Evolutionary conservation across 1,140 invertebrate genomes (phyloP), one percentile per base, ranked within the genome.

Genomic region (Chrysopa pallens): DNA sequence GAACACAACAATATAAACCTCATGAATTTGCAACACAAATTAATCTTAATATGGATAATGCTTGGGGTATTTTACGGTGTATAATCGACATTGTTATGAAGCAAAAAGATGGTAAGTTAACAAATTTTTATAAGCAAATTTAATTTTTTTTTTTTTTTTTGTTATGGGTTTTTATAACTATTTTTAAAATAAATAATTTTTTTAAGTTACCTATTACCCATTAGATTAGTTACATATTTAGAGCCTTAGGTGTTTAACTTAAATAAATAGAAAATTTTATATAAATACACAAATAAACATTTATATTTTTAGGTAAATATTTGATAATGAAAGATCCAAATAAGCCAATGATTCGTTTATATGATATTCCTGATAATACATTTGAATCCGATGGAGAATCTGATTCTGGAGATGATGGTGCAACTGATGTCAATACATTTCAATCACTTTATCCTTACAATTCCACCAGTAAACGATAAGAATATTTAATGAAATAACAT

Each of bases 271-370:
- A 6, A 27, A 33, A 11, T 41, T 4, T 11, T 12, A 23, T 3
- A n/a, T 3, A 13, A 13, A 11, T 14, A 39, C n/a, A n/a, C 6
- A 5, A 12, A 39, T 36, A 36, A 35, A 23, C 5, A 5, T 12
- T 33, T 33, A 6, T 40, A 27, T 35, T 47, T 56, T 4, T 53
- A 67, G 64, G 64, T 46, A 85, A 84, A 63, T 99, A 97, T 62
- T 70, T 99, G 42, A 92, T 99, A 46, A 91, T 99, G 86, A 98
- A 98, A 63, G 95, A 99, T 68, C 96, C 95, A 1, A 97, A 95
- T 62, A 97, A 98, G 78, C 87, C 88, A 3, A 79, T 96, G 67
- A 90, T 97, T 51, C 78, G 92, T 47, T 70, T 98, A 40, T 97
- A 96, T 56, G 89, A 95, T 64, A 95, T 97, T 56, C 94, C 94